Base-by-base conservation (phyloP, 2,888 invertebrate species). In the Parapristionchus giblindavisi region DNA sequence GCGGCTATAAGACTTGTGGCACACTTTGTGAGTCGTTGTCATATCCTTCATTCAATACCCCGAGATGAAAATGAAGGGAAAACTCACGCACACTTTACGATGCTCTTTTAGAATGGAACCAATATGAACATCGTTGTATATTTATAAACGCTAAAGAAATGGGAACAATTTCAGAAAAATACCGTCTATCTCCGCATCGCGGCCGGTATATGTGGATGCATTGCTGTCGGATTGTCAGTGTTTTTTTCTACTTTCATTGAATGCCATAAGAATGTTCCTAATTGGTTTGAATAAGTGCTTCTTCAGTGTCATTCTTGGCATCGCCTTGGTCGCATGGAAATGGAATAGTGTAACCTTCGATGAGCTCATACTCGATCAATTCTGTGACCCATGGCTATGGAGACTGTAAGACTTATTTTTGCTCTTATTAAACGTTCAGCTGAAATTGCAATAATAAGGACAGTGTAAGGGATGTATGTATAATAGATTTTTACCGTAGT, bases 331-430 rank as follows among this genome's bases (percentile, higher is more conserved):
- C 2, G 32, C 68, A 14, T n/a, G n/a, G 51, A 68, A 34, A 21
- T 68, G 68, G 68, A 68, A 68, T 43, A 6, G 21, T 6, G 68
- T 68, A 24, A 48, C 51, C 21, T 68, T 68, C 68, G 68, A 68
- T n/a, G 51, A 68, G 68, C 34, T 52, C 51, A n/a, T 34, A 32
- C 36, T 68, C 52, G 68, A 68, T 24, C 51, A 68, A 17, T 68
- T 68, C 52, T 68, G 68, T 36, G 68, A 68, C n/a, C 68, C 68
- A 14, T 68, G 68, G 68, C 52, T 68, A 24, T 68, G 68, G 68
- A 48, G 68, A 27, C 43, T 68, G 68, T 68, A 40, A 51, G 68
- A 11, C 21, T 32, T 34, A 52, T 27, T 68, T 3, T 27, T 21
- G 11, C 14, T 32, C 34, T 3, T n/a, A 29, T 3, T 60, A 60